Evolutionary conservation across 2,797 vertebrate genomes (phyloP).

Genomic region (Oryzias dopingdopingensis): DNA sequence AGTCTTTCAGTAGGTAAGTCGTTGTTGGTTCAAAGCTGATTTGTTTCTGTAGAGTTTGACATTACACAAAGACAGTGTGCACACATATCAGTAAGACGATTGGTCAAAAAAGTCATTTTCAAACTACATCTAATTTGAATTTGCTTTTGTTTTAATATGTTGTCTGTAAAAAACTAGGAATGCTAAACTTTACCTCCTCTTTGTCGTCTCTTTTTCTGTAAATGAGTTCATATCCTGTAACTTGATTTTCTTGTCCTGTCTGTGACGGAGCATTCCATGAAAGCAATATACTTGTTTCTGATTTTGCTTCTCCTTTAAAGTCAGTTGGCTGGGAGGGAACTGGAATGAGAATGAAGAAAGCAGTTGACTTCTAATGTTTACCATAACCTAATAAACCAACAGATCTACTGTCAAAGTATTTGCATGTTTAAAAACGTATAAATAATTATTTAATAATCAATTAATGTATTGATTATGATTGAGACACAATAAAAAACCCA

Average conservation of each 20-base stretch:
- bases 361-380: constrained; percentile 30
- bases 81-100: no score
- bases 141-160: no score
- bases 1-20: constrained; percentile 91
- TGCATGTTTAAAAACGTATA: no score
- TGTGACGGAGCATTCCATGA: constrained; percentile 91
- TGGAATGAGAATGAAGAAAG: constrained; percentile 53
- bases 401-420: no score
- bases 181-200: constrained; percentile 84
- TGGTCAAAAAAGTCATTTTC: no score
- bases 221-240: constrained; percentile 93
- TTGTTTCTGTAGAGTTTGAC: constrained; percentile 77
- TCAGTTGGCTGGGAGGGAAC: constrained; percentile 95
- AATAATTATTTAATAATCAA: no score
- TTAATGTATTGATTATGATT: no score
- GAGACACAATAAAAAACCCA: no score
- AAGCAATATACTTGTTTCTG: constrained; percentile 94
- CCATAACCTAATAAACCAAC: no score
- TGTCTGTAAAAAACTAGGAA: neutral
- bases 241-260: constrained; percentile 88
- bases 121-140: no score
- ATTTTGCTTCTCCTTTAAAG: constrained; percentile 97
- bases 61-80: neutral
- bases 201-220: constrained; percentile 94
- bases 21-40: constrained; percentile 91